Evolutionary conservation across 2,888 invertebrate genomes (phyloP), one percentile per base, ranked within the genome.

Genomic region (Drosophila tanythrix): DNA sequence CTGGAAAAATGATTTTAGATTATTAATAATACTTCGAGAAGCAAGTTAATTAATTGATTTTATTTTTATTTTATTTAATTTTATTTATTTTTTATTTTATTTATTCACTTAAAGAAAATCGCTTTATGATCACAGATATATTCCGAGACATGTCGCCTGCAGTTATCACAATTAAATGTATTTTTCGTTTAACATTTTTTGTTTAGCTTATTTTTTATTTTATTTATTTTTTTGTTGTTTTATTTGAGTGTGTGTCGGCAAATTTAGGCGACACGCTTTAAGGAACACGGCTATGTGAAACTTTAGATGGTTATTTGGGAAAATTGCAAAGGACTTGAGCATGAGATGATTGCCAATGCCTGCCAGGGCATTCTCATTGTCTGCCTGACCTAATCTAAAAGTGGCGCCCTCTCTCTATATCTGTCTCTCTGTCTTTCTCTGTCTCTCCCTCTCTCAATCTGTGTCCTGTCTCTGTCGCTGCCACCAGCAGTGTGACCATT

Each of bases 401-500:
- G 36, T 21, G 5, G 21, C 36, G 0, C 2, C 52, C 10, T 36
- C 31, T n/a, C n/a, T 3, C 43, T 5, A 21, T 8, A 31, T 10
- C 11, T 21, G 21, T 33, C 52, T 29, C 18, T 13, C 50, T 18
- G 29, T 50, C 11, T 51, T 25, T 31, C 40, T 21, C 36, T 38
- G 18, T 11, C 18, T 5, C 5, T 10, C 10, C 6, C 27, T 7
- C 21, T 25, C 25, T 15, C 46, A 25, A 4, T 46, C 46, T 25
- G 46, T 46, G 46, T 25, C 31, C 29, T n/a, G 29, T 31, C 6
- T 51, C 27, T 13, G 27, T 27, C 13, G 7, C 27, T 3, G 7
- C 18, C n/a, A n/a, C 13, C 52, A 50, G 64, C 61, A 71, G 64
- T 65, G 72, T 72, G 71, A 77, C 65, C 61, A 62, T 58, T 77